Conservation (phyloP, 2,113 vertebrate genomes). For the Carassius gibelio region DNA sequence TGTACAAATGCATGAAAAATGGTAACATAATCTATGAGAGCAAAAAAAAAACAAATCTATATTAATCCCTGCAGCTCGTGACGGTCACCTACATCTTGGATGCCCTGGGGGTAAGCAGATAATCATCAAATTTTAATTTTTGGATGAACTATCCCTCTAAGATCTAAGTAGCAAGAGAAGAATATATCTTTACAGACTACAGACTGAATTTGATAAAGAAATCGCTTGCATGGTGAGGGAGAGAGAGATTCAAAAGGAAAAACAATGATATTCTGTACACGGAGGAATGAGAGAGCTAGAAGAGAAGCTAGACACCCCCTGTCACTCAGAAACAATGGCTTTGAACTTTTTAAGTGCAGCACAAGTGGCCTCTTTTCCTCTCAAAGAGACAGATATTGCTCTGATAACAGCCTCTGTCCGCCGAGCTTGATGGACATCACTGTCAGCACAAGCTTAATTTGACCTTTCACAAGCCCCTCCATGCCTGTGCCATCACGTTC, state of each 20-base stretch:
- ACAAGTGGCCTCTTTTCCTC: conserved; percentile 59
- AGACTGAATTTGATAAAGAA: conserved; percentile 41
- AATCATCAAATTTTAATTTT: no score
- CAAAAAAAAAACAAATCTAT: no score
- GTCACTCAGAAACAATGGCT: conserved; percentile 59
- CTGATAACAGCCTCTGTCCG: conserved; percentile 61
- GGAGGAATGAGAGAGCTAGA: conserved; percentile 38
- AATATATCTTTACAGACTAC: conserved; percentile 7
- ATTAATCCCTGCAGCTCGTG: no score
- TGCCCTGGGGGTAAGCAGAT: no score
- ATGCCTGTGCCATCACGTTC: conserved; percentile 39
- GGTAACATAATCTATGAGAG: no score
- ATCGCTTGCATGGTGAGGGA: conserved; percentile 37
- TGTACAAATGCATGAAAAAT: no score
- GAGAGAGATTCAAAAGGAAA: conserved; percentile 55
- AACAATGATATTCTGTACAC: conserved; percentile 51
- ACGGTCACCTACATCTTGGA: no score
- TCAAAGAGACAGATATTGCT: conserved; percentile 60
- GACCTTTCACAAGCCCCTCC: conserved; percentile 59
- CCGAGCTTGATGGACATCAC: conserved; percentile 52
- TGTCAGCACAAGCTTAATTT: conserved; percentile 58
- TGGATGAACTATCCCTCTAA: background rate
- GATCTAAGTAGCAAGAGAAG: background rate
- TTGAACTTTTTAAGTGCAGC: conserved; percentile 63
- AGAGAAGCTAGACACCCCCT: conserved; percentile 52